Percentiles rank a stretch among this genome's conserved stretches.
Evolutionary conservation across 2,888 invertebrate species (phyloP).

Genomic region (Tachina grossa): DNA sequence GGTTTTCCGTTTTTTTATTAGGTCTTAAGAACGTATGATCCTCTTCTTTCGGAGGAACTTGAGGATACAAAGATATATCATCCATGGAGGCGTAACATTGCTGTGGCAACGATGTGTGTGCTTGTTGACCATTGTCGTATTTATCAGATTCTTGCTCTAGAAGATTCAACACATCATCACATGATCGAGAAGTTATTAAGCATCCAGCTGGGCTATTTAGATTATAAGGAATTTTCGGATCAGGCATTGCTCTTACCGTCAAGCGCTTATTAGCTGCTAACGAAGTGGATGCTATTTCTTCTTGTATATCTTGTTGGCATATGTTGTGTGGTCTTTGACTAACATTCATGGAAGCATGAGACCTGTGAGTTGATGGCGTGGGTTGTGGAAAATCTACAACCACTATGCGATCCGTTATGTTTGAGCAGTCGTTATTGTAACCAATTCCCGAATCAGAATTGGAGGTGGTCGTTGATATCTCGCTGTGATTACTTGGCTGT

Average conservation of each 20-base stretch:
- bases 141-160: conserved; percentile 74
- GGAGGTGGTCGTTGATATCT: conserved; percentile 91
- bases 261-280: conserved; percentile 81
- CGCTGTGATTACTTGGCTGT: conserved; percentile 92
- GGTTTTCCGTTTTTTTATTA: conserved; percentile 36
- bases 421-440: conserved; percentile 93
- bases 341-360: conserved; percentile 29
- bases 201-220: conserved; percentile 82
- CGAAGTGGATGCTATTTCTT: conserved; percentile 50
- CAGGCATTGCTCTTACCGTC: conserved; percentile 88
- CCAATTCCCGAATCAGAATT: conserved; percentile 98
- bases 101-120: conserved; percentile 58
- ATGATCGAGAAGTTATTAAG: conserved; percentile 83
- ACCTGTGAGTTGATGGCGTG: conserved; percentile 39
- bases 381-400: conserved; percentile 88
- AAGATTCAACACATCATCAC: conserved; percentile 84
- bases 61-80: conserved; percentile 85
- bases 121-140: conserved; percentile 45
- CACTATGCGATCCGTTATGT: conserved; percentile 91
- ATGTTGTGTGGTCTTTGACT: conserved; percentile 61
- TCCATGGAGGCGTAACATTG: conserved; percentile 84
- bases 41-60: conserved; percentile 51
- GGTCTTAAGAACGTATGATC: conserved; percentile 53
- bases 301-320: conserved; percentile 61
- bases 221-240: conserved; percentile 83